Conservation (phyloP, 2,797 vertebrate genomes). For the Synaphobranchus kaupii region DNA sequence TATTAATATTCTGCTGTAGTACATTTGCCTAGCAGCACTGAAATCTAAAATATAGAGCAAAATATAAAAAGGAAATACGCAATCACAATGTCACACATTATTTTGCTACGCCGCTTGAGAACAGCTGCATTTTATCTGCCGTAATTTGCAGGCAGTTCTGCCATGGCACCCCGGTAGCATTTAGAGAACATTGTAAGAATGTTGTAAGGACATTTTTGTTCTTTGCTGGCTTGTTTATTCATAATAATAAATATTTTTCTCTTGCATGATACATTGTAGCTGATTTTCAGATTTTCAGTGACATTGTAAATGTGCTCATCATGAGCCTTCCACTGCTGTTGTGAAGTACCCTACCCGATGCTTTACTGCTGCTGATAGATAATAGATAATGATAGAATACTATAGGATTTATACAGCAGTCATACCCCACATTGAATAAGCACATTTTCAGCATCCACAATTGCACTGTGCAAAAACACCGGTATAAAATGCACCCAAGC, state of each 20-base stretch:
- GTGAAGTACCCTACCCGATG: no score
- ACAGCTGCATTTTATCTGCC: constrained; percentile 13
- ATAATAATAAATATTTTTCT: neutral
- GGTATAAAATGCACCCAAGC: no score
- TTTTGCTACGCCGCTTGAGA: constrained; percentile 5
- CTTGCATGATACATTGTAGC: no score
- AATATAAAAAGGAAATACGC: neutral
- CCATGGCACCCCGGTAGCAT: neutral
- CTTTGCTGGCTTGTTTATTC: neutral
- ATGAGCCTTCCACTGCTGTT: no score
- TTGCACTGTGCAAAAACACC: no score
- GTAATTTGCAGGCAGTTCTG: neutral
- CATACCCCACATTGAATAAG: no score
- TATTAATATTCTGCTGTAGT: neutral
- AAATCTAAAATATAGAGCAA: constrained; percentile 5
- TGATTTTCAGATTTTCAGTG: no score
- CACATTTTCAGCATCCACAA: no score
- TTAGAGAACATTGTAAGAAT: neutral
- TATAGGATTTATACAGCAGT: no score
- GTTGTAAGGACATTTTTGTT: neutral
- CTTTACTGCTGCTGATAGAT: no score
- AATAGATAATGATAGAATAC: no score
- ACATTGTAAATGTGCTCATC: no score
- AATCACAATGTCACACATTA: neutral
- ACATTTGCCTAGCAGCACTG: neutral